A percentile compares a stretch with the other conserved stretches of the same genome.
phyloP scores from a whole-genome alignment of 1,140 invertebrate genomes.

The Drosophila grimshawi region DNA sequence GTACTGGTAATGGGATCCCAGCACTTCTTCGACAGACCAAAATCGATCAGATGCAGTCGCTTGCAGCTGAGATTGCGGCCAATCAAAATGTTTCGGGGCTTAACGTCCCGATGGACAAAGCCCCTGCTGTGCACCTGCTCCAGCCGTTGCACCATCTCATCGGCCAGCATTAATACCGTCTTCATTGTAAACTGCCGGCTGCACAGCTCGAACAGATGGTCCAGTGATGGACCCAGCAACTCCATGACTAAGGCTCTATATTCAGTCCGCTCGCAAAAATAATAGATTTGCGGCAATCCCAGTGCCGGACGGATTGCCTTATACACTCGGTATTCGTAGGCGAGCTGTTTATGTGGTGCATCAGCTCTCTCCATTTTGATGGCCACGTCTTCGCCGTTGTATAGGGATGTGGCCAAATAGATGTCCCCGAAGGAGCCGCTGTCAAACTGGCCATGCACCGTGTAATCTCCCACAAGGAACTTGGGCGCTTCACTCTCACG shows the following conservation, averaged over 20 bases:
- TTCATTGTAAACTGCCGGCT: slow-evolving; percentile 97
- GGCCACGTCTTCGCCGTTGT: slow-evolving; percentile 98
- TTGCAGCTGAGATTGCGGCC: slow-evolving; percentile 97
- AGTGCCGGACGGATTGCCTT: slow-evolving; percentile 95
- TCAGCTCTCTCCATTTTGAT: slow-evolving; percentile 96
- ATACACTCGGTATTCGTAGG: slow-evolving; percentile 97
- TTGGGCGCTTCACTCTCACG: slow-evolving; percentile 13
- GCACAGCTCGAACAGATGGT: slow-evolving; percentile 98
- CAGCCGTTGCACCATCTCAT: slow-evolving; percentile 95
- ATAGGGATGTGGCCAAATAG: slow-evolving; percentile 96
- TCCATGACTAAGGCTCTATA: slow-evolving; percentile 99
- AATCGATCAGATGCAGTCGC: slow-evolving; percentile 97
- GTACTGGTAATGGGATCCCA: slow-evolving; percentile 92
- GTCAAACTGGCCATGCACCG: slow-evolving; percentile 92
- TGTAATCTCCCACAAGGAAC: slow-evolving; percentile 52
- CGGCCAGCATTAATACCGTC: slow-evolving; percentile 97
- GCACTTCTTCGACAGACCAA: slow-evolving; percentile 98
- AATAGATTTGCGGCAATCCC: slow-evolving; percentile 96
- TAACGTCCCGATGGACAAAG: slow-evolving; percentile 97
- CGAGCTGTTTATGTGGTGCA: slow-evolving; percentile 95
- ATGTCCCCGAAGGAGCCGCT: slow-evolving; percentile 99
- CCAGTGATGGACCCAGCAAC: slow-evolving; percentile 96
- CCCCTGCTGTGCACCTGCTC: slow-evolving; percentile 97
- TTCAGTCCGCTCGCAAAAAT: slow-evolving; percentile 94
- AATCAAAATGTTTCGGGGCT: slow-evolving; percentile 99